Evolutionary conservation across 2,888 invertebrate genomes (phyloP), one percentile per base, ranked within the genome.

Genomic region (Drosophila formosana): DNA sequence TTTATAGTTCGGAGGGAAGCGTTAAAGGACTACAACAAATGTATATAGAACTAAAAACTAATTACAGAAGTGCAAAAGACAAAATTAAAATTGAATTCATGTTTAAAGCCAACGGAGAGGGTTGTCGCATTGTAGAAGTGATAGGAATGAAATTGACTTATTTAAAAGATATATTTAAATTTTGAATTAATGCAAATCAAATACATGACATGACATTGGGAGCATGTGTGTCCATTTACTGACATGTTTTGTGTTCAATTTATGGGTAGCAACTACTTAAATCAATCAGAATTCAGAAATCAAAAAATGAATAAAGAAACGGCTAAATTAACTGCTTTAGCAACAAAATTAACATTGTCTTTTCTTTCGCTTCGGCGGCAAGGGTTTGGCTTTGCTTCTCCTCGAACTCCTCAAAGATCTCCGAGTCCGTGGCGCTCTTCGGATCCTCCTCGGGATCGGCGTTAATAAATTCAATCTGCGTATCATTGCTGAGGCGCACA

Each of bases 211-310:
- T 49, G 32, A 65, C 47, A 65, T n/a, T 62, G 34, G 37, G 37
- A 57, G 32, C 47, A 58, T 60, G 64, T 70, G 63, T 67, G 75
- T 75, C 61, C 84, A 75, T 78, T 80, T 79, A 75, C 62, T 75
- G 84, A 87, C 72, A 85, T 84, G 39, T 66, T 74, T 82, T 85
- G 88, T 88, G 86, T 85, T 85, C 82, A 80, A 68, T 57, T 75
- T 64, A 67, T 74, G 71, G 62, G 62, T 82, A 84, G 84, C 71
- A 67, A 82, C 52, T 75, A 80, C 66, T 77, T 74, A 56, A 80
- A 77, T 60, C 66, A 74, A 73, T 66, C 51, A 43, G 51, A 58
- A 50, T 67, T 39, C 47, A 34, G 49, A 62, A 28, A 56, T 67
- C 32, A 61, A 56, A 45, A 32, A 58, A 53, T 11, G 34, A 43